These are phyloP conservation scores for Phyllostomus hastatus DNA, from an alignment of 2,113 vertebrate species.

Conservation along the genomic window DNA sequence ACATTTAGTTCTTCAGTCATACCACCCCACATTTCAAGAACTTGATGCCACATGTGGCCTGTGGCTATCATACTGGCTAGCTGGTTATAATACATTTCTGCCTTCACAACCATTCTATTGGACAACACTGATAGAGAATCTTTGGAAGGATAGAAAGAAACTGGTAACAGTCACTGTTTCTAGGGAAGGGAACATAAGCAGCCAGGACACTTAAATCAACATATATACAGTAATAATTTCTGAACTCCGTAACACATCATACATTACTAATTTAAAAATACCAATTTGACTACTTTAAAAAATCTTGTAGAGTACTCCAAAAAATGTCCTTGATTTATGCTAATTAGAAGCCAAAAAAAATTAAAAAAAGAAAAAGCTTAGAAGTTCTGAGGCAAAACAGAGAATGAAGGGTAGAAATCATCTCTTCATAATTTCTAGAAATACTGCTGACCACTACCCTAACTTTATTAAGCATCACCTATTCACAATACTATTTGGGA, in stretches of 20 bases:
- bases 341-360: conserved; percentile 30
- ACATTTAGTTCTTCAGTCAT: conserved; percentile 24
- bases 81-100: not conserved
- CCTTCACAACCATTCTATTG: not conserved
- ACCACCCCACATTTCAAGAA: not conserved
- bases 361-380: not conserved
- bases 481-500: not conserved
- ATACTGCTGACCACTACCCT: not conserved
- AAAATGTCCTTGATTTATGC: not conserved
- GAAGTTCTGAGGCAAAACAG: not conserved
- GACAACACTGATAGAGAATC: not conserved
- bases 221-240: not conserved
- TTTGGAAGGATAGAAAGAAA: not conserved
- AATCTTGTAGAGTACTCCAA: not conserved
- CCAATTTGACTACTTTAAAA: conserved; percentile 19
- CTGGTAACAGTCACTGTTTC: not conserved
- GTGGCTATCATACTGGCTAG: not conserved
- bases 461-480: not conserved
- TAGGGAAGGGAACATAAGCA: not conserved
- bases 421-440: not conserved
- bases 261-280: not conserved
- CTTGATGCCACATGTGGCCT: not conserved
- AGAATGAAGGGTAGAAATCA: not conserved
- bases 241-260: not conserved
- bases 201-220: not conserved